Conservation (phyloP, 53 echinoderm and acorn worm species). For the Temnopleurus reevesii region DNA sequence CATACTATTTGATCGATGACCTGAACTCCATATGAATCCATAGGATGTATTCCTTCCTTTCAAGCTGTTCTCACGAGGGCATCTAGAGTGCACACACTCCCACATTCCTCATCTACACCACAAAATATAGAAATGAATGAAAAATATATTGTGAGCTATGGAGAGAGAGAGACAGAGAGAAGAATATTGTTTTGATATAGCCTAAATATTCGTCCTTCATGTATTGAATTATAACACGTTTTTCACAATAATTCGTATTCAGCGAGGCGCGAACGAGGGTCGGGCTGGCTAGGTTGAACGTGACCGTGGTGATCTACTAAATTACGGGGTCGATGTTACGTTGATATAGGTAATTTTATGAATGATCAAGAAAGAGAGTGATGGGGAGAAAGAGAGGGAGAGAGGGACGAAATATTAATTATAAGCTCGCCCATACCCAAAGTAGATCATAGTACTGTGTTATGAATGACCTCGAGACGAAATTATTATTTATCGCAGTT, state of each 20-base stretch:
- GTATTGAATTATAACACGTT: conserved; percentile 31
- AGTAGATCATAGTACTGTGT: background rate
- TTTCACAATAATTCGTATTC: conserved; percentile 8
- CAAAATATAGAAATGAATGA: background rate
- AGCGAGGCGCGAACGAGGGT: conserved; percentile 29
- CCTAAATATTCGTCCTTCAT: background rate
- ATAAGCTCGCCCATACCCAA: too few species aligned
- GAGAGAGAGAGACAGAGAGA: conserved; percentile 1
- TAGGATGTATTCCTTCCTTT: conserved; percentile 22
- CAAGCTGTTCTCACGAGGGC: conserved; percentile 19
- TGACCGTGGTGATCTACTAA: conserved; percentile 8
- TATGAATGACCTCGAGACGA: background rate
- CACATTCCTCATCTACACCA: background rate
- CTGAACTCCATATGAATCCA: background rate
- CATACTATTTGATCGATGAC: background rate
- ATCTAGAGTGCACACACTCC: conserved; percentile 19
- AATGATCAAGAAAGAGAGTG: background rate
- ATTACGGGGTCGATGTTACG: background rate
- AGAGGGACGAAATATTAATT: background rate
- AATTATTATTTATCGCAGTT: background rate
- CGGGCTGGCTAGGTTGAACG: background rate
- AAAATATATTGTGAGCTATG: background rate
- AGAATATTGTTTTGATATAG: background rate
- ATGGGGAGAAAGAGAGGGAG: background rate
- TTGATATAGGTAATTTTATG: background rate